phyloP scores from a whole-genome alignment of 2,888 invertebrate species.

The Euclidia mi region DNA sequence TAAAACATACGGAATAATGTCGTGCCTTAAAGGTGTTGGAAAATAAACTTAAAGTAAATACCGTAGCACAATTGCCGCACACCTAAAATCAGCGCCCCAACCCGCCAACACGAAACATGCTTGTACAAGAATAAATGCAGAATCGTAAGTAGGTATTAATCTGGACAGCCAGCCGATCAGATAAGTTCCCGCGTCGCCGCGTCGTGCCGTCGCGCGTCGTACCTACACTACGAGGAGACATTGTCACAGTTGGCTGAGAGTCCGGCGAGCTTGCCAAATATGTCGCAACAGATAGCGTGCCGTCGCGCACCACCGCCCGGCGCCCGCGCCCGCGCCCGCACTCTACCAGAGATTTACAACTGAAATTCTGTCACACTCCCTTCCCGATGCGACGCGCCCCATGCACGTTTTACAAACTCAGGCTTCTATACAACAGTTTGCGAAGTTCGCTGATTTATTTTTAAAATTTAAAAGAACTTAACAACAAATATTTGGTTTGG shows the following conservation, averaged over 20 bases:
- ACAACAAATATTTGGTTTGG: constrained; percentile 51
- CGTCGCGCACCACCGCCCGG: constrained; percentile 39
- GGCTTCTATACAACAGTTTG: constrained; percentile 45
- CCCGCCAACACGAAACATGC: constrained; percentile 42
- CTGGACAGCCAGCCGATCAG: constrained; percentile 68
- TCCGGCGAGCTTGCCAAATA: constrained; percentile 84
- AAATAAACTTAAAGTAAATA: constrained; percentile 25
- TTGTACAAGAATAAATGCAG: constrained; percentile 43
- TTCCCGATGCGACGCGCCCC: constrained; percentile 52
- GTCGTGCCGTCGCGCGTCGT: constrained; percentile 37
- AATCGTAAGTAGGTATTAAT: constrained; percentile 70
- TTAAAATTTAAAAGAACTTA: constrained; percentile 62
- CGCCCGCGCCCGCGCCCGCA: constrained; percentile 45
- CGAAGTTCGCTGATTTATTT: constrained; percentile 69
- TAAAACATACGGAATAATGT: constrained; percentile 5
- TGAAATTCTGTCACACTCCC: constrained; percentile 74
- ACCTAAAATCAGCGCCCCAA: constrained; percentile 29
- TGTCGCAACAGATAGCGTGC: constrained; percentile 81
- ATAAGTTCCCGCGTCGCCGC: constrained; percentile 63
- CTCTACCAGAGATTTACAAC: constrained; percentile 73
- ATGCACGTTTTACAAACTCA: constrained; percentile 43
- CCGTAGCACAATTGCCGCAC: constrained; percentile 23
- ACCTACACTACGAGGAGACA: constrained; percentile 54
- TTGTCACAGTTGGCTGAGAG: constrained; percentile 85
- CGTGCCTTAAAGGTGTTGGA: constrained; percentile 19